Conservation (phyloP, 2,888 invertebrate genomes). For the Gymnoscelis rufifasciata region DNA sequence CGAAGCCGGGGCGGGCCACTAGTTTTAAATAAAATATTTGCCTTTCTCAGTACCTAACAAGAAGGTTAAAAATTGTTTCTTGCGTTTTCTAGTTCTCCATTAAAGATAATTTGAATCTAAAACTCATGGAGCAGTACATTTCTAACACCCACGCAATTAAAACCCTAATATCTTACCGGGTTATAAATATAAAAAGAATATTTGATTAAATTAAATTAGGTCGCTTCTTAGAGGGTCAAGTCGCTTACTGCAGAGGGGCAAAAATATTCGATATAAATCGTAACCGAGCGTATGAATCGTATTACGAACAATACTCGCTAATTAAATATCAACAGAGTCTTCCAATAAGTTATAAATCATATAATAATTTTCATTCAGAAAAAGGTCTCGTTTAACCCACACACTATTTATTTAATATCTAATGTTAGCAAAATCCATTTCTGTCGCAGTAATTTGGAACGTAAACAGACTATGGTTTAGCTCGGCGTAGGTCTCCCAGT, state of each 20-base stretch:
- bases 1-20: no score
- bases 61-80: no score
- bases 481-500: constrained; percentile 17
- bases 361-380: constrained; percentile 2
- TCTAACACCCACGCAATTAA: constrained; percentile 10
- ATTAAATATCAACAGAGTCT: constrained; percentile 59
- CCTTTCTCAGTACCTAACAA: no score
- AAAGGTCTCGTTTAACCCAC: not conserved
- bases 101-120: not conserved
- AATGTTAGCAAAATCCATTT: not conserved
- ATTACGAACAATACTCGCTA: constrained; percentile 44
- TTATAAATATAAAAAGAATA: constrained; percentile 50
- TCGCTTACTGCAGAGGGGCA: constrained; percentile 51
- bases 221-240: constrained; percentile 50
- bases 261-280: constrained; percentile 56
- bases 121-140: constrained; percentile 3
- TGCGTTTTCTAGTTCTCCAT: no score
- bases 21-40: no score
- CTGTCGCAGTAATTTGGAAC: not conserved
- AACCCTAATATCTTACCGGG: constrained; percentile 34
- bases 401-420: not conserved
- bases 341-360: constrained; percentile 40
- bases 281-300: constrained; percentile 39
- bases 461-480: constrained; percentile 11
- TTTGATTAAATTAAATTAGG: constrained; percentile 59